Percentiles rank a stretch among this genome's conserved stretches.
phyloP scores from a whole-genome alignment of 2,888 invertebrate species.

The Chalcosyrphus nemorum region DNA sequence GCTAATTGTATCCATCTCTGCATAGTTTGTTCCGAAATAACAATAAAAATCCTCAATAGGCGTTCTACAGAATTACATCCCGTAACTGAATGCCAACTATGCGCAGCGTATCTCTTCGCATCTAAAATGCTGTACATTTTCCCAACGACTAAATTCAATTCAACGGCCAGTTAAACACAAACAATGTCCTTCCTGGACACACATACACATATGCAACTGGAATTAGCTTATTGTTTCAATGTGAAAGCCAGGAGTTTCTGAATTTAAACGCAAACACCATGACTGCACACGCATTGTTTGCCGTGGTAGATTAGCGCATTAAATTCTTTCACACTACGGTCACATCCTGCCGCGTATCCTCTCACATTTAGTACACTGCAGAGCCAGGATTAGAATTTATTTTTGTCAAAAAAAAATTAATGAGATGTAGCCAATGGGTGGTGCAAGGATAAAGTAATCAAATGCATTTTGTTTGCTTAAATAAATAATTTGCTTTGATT shows the following conservation, averaged over 20 bases:
- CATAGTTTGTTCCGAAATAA: not conserved
- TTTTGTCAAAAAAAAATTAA: conserved; percentile 20
- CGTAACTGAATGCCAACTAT: not conserved
- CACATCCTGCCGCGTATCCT: not conserved
- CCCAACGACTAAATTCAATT: conserved; percentile 2
- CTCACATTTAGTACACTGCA: not conserved
- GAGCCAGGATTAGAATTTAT: not conserved
- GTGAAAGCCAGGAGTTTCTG: not conserved
- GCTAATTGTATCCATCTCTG: not conserved
- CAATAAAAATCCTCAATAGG: not conserved
- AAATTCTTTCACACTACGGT: not conserved
- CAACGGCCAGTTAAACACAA: conserved; percentile 15
- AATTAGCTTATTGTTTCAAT: conserved; percentile 5
- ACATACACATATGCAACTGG: not conserved
- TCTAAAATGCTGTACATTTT: not conserved
- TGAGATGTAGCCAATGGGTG: not conserved
- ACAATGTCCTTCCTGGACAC: not conserved
- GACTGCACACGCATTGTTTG: not conserved
- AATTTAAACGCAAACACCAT: conserved; percentile 5
- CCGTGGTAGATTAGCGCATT: conserved; percentile 3
- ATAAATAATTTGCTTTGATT: conserved; percentile 21
- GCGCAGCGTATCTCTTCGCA: not conserved
- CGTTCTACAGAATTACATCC: not conserved
- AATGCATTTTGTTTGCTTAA: not conserved
- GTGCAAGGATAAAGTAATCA: conserved; percentile 1